Evolutionary conservation across 2,888 invertebrate genomes (phyloP), one percentile per base, ranked within the genome.

Genomic region (Drosophila macrospina): DNA sequence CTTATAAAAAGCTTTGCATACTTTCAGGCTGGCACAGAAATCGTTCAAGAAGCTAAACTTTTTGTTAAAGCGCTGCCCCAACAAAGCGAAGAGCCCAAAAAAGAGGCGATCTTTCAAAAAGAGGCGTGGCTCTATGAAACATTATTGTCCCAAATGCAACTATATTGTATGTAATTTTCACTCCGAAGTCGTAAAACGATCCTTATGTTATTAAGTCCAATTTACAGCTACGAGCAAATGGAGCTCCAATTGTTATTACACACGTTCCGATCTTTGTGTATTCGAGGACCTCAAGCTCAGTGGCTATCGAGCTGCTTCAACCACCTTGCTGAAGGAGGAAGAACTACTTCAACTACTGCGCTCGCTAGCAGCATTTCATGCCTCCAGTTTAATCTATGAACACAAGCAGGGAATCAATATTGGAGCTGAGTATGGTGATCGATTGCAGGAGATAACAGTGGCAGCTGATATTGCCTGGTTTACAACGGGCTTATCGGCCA

Each of bases 341-440:
- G 69, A 80, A 26, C 89, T 93, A 56, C 74, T 89, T 36, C 69
- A 80, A 34, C 77, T 91, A 51, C 66, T 93, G 30, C 82, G 88
- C 24, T 76, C 87, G 1, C 24, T 93, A 60, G 92, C 93, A 1
- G 84, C 83, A 0, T 89, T 93, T 68, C 93, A 93, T 87, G 90
- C 93, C 0, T 80, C 91, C 5, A 89, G 91, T 26, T 78, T 93
- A 13, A 78, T 90, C 11, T 92, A 89, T 48, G 93, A 93, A 74
- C 81, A 90, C 32, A 68, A 79, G 5, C 74, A 57, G 0, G 7
- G 52, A 1, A 20, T 47, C 0, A 74, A 72, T 57, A 90, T 91
- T 30, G 86, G 74, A 0, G 30, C 60, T 1, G 11, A 34, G 3
- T 88, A 68, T 62, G 62, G 67, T 0, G 72, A 76, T 3, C 54